phyloP scores from a whole-genome alignment of 2,797 vertebrate genomes.

The Stomatorhinus walkeri region DNA sequence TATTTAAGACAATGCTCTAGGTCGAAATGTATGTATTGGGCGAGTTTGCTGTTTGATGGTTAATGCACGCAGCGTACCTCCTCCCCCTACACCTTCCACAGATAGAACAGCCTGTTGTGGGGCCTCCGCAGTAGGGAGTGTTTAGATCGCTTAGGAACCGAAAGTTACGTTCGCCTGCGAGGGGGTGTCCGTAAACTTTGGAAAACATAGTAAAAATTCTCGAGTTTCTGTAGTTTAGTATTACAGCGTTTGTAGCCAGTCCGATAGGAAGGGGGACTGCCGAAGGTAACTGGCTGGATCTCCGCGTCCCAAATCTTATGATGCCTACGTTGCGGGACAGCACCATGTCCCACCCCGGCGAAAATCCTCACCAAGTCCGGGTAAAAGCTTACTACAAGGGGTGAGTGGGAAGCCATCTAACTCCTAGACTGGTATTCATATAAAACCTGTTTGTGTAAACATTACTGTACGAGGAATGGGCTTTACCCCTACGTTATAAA shows the following conservation, averaged over 20 bases:
- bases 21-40: not conserved
- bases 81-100: slow-evolving; percentile 44
- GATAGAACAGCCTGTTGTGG: slow-evolving; percentile 51
- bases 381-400: slow-evolving; percentile 97
- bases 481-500: not conserved
- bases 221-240: not conserved
- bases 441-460: not conserved
- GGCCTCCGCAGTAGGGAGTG: slow-evolving; percentile 64
- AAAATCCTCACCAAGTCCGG: slow-evolving; percentile 90
- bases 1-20: not conserved
- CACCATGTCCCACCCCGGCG: slow-evolving; percentile 80
- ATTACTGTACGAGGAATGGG: not conserved
- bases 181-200: not conserved
- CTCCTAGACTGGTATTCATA: not conserved
- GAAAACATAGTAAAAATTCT: not conserved
- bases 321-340: slow-evolving; percentile 97
- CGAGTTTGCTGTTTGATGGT: not conserved
- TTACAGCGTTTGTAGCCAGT: not conserved
- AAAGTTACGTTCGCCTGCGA: slow-evolving; percentile 47
- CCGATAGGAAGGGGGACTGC: slow-evolving; percentile 19
- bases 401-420: slow-evolving; percentile 59
- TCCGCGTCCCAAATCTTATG: slow-evolving; percentile 52
- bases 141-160: slow-evolving; percentile 49
- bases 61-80: slow-evolving; percentile 17
- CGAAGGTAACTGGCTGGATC: slow-evolving; percentile 16